A percentile compares a stretch with the other conserved stretches of the same genome.
Evolutionary conservation across 2,888 invertebrate species (phyloP).

Genomic region (Drosophila histrio): DNA sequence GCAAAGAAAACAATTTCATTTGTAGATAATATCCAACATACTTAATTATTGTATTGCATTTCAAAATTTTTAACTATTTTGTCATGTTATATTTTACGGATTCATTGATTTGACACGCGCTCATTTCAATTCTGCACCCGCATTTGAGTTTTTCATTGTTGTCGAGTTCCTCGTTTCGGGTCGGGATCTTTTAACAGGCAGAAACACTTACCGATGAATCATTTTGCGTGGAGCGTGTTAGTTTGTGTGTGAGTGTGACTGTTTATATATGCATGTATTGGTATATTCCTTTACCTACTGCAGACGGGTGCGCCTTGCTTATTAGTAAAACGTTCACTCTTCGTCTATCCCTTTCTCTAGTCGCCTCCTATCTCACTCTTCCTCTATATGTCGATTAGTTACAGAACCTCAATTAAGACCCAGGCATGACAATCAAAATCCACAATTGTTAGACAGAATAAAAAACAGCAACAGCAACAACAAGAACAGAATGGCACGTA

Average conservation of each 20-base stretch:
- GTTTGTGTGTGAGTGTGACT: not conserved
- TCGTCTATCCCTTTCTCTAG: conserved; percentile 10
- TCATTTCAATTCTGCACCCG: not conserved
- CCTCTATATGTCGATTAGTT: conserved; percentile 36
- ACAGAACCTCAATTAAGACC: conserved; percentile 54
- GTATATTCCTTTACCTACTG: not conserved
- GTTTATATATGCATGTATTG: not conserved
- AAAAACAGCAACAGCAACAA: conserved; percentile 14
- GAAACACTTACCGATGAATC: conserved; percentile 16
- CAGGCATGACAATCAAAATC: conserved; percentile 66
- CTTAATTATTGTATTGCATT: not conserved
- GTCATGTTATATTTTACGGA: not conserved
- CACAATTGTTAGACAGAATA: conserved; percentile 48
- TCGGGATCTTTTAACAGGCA: conserved; percentile 14
- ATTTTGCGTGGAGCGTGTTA: conserved; percentile 13
- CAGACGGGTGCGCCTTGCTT: conserved; percentile 24
- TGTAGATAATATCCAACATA: too few species aligned
- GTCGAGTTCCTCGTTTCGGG: conserved; percentile 5
- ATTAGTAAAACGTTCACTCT: conserved; percentile 18
- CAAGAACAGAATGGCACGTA: conserved; percentile 29
- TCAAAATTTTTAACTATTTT: not conserved
- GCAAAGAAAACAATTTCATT: too few species aligned
- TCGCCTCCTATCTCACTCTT: not conserved
- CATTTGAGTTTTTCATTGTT: not conserved
- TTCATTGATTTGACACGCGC: conserved; percentile 6